A percentile compares a stretch with the other conserved stretches of the same genome.
These are phyloP conservation scores for Phalacrocorax carbo DNA, from an alignment of 2,113 vertebrate genomes.

Conservation along the genomic window DNA sequence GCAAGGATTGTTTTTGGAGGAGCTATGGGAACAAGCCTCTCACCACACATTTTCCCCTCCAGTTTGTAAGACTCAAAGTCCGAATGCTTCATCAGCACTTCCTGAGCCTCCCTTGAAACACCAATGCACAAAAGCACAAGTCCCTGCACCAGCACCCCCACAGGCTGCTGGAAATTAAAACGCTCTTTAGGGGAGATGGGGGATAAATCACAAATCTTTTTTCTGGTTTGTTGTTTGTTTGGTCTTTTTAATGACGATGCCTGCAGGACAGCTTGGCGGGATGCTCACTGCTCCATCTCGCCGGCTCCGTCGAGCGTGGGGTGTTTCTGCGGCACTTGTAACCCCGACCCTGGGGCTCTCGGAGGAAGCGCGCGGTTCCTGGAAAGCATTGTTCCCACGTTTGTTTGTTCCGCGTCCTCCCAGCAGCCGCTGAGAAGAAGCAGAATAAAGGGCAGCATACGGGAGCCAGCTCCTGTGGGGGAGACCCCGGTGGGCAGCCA, in stretches of 20 bases:
- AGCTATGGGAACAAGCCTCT: background rate
- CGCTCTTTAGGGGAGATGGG: fast-evolving
- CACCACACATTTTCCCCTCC: fast-evolving
- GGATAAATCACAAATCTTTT: fast-evolving
- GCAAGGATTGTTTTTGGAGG: background rate
- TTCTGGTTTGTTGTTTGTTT: background rate
- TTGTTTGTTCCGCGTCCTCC: slow-evolving; percentile 14
- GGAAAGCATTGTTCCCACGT: background rate
- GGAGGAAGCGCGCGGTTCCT: slow-evolving; percentile 23
- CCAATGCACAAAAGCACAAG: background rate
- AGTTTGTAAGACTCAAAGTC: background rate
- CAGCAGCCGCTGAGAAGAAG: background rate
- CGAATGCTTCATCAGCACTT: background rate
- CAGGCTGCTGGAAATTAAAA: background rate
- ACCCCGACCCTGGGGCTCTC: background rate
- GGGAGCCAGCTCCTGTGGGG: background rate
- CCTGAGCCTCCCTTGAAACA: background rate
- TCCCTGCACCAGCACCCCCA: fast-evolving
- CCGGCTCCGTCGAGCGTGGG: fast-evolving
- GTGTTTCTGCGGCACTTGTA: background rate
- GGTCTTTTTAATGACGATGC: background rate
- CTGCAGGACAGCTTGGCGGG: background rate
- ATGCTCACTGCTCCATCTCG: fast-evolving
- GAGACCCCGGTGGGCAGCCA: background rate
- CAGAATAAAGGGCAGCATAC: background rate